These are phyloP conservation scores for Marasmarcha lunaedactyla DNA, from an alignment of 2,888 invertebrate species.

Conservation along the genomic window DNA sequence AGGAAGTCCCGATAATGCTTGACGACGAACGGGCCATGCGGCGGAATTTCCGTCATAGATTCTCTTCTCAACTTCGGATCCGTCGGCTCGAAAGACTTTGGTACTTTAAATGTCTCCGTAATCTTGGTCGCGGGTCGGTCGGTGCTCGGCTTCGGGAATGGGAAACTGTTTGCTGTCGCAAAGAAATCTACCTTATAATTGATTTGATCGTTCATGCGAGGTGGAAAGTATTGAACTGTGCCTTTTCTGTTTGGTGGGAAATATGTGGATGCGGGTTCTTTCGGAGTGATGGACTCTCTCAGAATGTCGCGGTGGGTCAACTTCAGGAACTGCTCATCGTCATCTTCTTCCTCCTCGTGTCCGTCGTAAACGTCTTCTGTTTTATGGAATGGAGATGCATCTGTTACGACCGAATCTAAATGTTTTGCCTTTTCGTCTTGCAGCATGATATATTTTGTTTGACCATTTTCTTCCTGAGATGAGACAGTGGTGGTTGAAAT, in stretches of 20 bases:
- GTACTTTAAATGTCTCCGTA: background rate
- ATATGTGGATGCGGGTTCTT: conserved; percentile 17
- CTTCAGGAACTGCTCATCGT: conserved; percentile 40
- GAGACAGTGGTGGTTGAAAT: background rate
- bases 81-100: conserved; percentile 11
- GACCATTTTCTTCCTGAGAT: background rate
- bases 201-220: conserved; percentile 27
- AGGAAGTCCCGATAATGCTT: conserved; percentile 46
- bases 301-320: conserved; percentile 45
- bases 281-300: conserved; percentile 20
- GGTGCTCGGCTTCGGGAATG: conserved; percentile 16
- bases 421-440: conserved; percentile 3
- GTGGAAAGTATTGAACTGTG: conserved; percentile 55
- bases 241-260: conserved; percentile 33
- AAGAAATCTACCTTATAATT: conserved; percentile 33
- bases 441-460: background rate
- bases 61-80: background rate
- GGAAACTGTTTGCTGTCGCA: background rate
- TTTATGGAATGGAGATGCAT: conserved; percentile 24
- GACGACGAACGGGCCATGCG: conserved; percentile 28
- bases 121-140: background rate
- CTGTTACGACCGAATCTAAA: conserved; percentile 18
- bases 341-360: conserved; percentile 43
- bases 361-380: conserved; percentile 23
- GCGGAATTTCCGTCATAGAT: conserved; percentile 17